Base-by-base conservation (phyloP, 2,797 vertebrate genomes). In the Pterois miles region DNA sequence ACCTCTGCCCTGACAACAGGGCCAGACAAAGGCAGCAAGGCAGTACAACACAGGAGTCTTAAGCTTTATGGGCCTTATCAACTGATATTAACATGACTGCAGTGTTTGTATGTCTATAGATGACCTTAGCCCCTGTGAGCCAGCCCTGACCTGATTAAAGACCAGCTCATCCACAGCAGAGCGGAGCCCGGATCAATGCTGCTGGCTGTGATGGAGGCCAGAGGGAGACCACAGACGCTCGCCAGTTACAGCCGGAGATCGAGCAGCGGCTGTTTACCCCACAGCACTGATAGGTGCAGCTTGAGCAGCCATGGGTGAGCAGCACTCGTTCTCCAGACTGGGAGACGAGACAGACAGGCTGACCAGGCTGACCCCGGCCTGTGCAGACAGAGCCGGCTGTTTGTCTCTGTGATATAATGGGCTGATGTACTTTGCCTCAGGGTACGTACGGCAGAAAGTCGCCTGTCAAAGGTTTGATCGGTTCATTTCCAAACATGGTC, bases 1-100 rank as follows among this genome's bases (percentile, higher is more conserved):
- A 88, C 93, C 82, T 89, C 83, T 81, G 87, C 88, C 93, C 87
- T 93, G 88, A 94, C 93, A 92, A 94, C 93, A 92, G 81, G 11
- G 60, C 53, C 3, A 58, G 70, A 93, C 91, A 93, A 94, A 93
- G 75, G 85, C 81, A 33, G 71, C 56, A 7, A 83, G 75, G 90
- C 83, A 40, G 53, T 65, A 57, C 75, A 83, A 83, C 86, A 62
- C 71, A 38, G 84, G 76, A 85, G 71, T 65, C 85, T 79, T 43
- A 43, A 66, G 80, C 77, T 88, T 77, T 65, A 65, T 53, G 60
- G 82, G 56, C 76, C 90, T 89, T 88, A 88, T 88, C 74, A 86
- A 85, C 81, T 87, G 80, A 89, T 87, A 81, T 86, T 88, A 91
- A 89, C 86, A 80, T 53, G 72, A 78, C 58, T 69, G 73, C 78